A percentile compares a stretch with the other conserved stretches of the same genome.
Conservation (phyloP, 2,888 invertebrate genomes). For the Torymus aiolomorphi region DNA sequence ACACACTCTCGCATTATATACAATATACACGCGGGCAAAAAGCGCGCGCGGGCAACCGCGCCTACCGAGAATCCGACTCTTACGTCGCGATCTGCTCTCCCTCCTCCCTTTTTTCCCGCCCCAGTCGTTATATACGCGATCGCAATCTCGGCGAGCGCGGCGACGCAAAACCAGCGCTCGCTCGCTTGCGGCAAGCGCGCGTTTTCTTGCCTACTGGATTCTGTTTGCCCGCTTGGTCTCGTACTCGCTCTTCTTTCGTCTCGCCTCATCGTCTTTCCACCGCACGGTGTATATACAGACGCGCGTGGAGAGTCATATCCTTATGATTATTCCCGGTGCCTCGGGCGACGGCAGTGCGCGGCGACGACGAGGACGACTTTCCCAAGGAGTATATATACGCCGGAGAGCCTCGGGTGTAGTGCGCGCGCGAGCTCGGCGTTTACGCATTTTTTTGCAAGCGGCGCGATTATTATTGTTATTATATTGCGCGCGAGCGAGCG, state of each 20-base stretch:
- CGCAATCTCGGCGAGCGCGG: not conserved
- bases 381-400: conserved; percentile 22
- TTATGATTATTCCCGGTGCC: conserved; percentile 33
- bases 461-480: conserved; percentile 34
- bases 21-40: too few relatives aligned
- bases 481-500: conserved; percentile 8
- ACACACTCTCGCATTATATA: too few relatives aligned
- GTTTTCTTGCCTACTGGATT: conserved; percentile 3
- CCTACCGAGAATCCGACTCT: too few relatives aligned
- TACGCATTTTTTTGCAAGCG: conserved; percentile 10
- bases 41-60: too few relatives aligned
- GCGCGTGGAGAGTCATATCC: conserved; percentile 28
- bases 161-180: not conserved
- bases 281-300: not conserved
- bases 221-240: not conserved
- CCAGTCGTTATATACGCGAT: conserved; percentile 1
- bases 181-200: not conserved
- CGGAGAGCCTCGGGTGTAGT: too few relatives aligned
- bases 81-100: not conserved
- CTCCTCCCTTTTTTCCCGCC: too few relatives aligned
- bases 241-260: conserved; percentile 14
- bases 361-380: conserved; percentile 21
- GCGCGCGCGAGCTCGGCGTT: conserved; percentile 10
- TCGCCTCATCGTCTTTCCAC: conserved; percentile 37
- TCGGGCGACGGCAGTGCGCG: not conserved